These are phyloP conservation scores for Exephanes ischioxanthus DNA, from an alignment of 2,888 invertebrate genomes.

Conservation along the genomic window DNA sequence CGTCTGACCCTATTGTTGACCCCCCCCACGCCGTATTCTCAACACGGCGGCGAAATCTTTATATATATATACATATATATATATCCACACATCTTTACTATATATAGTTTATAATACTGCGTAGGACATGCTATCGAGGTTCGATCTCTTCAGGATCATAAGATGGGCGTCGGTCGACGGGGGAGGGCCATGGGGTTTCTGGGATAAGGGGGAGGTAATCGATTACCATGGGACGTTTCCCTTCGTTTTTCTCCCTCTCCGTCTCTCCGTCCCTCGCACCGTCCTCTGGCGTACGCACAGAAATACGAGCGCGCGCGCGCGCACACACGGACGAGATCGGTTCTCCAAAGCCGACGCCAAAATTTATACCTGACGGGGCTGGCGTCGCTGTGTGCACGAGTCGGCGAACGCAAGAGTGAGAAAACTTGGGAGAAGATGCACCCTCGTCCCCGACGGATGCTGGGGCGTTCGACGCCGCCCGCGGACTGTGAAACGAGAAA, in stretches of 20 bases:
- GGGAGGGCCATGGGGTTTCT: conserved; percentile 66
- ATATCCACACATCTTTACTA: conserved; percentile 26
- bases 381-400: conserved; percentile 69
- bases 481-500: conserved; percentile 83
- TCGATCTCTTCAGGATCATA: conserved; percentile 63
- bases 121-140: conserved; percentile 55
- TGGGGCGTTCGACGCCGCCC: conserved; percentile 79
- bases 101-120: conserved; percentile 21
- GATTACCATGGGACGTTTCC: conserved; percentile 71
- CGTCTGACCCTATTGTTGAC: too few relatives aligned
- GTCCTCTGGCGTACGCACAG: conserved; percentile 38
- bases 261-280: conserved; percentile 34
- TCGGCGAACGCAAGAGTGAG: conserved; percentile 11
- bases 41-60: too few relatives aligned
- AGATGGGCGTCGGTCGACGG: conserved; percentile 64
- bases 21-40: too few relatives aligned
- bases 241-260: conserved; percentile 66
- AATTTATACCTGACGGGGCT: conserved; percentile 80
- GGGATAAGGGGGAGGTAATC: conserved; percentile 68
- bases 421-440: conserved; percentile 63
- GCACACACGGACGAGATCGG: conserved; percentile 44
- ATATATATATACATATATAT: not conserved
- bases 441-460: conserved; percentile 68
- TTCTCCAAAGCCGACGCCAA: conserved; percentile 77
- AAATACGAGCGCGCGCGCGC: not conserved